These are phyloP conservation scores for Gandaritis pyraliata DNA, from an alignment of 2,888 invertebrate species.

Conservation along the genomic window DNA sequence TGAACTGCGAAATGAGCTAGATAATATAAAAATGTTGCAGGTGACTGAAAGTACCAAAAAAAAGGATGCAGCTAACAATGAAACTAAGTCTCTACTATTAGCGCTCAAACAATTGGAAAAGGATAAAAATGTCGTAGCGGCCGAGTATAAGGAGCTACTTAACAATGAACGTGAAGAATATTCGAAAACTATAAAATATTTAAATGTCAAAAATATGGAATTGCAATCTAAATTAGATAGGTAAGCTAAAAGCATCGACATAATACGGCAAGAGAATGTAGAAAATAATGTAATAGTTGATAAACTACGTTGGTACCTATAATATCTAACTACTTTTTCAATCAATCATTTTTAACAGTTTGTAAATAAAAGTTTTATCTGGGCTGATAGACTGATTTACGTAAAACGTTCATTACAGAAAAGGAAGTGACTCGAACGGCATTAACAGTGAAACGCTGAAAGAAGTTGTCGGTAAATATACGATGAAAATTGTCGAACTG, in stretches of 20 bases:
- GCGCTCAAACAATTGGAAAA: conserved; percentile 71
- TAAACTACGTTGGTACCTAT: too few species aligned
- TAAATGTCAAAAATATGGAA: conserved; percentile 63
- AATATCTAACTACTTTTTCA: conserved; percentile 40
- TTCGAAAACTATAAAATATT: conserved; percentile 60
- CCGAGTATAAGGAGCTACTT: conserved; percentile 80
- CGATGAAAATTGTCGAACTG: conserved; percentile 66
- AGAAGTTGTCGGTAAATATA: conserved; percentile 69
- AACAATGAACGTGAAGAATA: conserved; percentile 80
- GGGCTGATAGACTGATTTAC: conserved; percentile 39
- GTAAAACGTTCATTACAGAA: conserved; percentile 60
- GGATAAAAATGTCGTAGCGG: conserved; percentile 68
- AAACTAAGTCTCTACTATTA: conserved; percentile 71
- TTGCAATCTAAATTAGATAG: conserved; percentile 66
- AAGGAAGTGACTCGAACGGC: conserved; percentile 53
- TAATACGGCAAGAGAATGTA: neutral
- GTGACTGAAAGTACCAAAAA: conserved; percentile 49
- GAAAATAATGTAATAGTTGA: neutral
- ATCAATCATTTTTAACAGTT: conserved; percentile 58
- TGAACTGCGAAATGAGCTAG: conserved; percentile 56
- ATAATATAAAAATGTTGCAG: conserved; percentile 51
- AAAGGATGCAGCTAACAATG: conserved; percentile 64
- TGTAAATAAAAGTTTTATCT: conserved; percentile 54
- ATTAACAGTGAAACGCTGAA: conserved; percentile 58
- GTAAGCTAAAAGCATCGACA: conserved; percentile 46